Evolutionary conservation across 2,113 vertebrate genomes (phyloP).

Genomic region (Dromaius novaehollandiae): DNA sequence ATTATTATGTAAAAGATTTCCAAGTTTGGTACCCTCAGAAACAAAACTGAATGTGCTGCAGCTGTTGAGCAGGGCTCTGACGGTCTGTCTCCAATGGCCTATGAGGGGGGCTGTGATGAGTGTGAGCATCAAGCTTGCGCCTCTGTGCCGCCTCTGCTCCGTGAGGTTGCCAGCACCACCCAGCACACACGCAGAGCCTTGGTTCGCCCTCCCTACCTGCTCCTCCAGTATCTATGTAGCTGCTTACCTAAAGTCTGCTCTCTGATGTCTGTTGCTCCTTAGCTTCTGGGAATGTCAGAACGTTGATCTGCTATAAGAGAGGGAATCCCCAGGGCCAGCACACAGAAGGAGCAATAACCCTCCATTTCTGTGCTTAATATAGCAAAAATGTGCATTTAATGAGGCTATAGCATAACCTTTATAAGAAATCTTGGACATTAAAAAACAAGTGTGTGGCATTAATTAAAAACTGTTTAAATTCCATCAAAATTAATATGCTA

Average conservation of each 20-base stretch:
- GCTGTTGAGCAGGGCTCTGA: neutral
- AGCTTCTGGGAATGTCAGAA: neutral
- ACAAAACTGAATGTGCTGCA: neutral
- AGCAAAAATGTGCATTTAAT: neutral
- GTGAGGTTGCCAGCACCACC: neutral
- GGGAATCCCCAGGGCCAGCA: neutral
- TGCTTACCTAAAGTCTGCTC: neutral
- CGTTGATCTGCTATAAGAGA: neutral
- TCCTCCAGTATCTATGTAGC: too few relatives aligned
- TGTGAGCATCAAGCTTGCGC: neutral
- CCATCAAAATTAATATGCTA: neutral
- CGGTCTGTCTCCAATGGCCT: neutral
- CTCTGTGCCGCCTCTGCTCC: too few relatives aligned
- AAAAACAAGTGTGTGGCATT: neutral
- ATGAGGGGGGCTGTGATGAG: rapidly evolving
- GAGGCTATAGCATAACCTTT: neutral
- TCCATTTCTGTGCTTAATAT: neutral
- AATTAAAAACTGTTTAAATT: too few relatives aligned
- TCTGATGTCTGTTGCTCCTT: neutral
- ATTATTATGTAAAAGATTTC: neutral
- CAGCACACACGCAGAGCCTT: neutral
- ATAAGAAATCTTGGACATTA: neutral
- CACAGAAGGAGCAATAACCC: neutral
- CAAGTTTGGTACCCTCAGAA: neutral
- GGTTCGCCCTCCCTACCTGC: neutral